Evolutionary conservation across 1,140 invertebrate genomes (phyloP), one percentile per base, ranked within the genome.

Genomic region (Drosophila prosaltans): DNA sequence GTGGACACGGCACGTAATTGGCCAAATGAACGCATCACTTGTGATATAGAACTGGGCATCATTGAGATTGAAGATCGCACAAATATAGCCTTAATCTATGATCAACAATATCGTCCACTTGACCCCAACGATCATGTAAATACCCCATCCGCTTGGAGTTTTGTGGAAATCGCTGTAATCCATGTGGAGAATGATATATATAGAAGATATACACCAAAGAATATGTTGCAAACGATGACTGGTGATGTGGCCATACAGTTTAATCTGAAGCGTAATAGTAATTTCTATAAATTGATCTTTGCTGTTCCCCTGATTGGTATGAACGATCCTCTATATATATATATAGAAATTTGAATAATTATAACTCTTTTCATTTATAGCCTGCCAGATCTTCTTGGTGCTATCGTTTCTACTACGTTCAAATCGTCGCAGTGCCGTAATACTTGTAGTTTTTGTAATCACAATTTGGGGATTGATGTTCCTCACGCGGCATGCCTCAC

Each of bases 231-330:
- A 64, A 67, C 72, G 1, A 80, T 90, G 67, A 40, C 66, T 2
- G 91, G 91, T 0, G 88, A 92, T 73, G 74, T 90, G n/a, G 58
- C 74, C 28, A 82, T 92, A 4, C 78, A 70, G 32, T 85, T 91
- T 30, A 73, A 21, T 2, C 61, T 92, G 36, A 68, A 78, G 7
- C 30, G 89, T 11, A 92, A 92, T 54, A 69, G 75, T 26, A 2
- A 1, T 1, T 92, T 92, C 63, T 92, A 88, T 39, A 69, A 62
- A 43, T 57, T 74, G 10, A 78, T 92, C 1, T 92, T 91, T 24
- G 72, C 69, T 2, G 59, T 91, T 63, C 91, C 91, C 0, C 39
- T 91, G 16, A 41, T 81, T 45, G 85, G 91, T 92, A 66, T 54
- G 3, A 5, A 8, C 28, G 36, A 3, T 8, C 0, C 1, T 1